Conservation (phyloP, 1,140 invertebrate genomes). For the Brachionus manjavacas region DNA sequence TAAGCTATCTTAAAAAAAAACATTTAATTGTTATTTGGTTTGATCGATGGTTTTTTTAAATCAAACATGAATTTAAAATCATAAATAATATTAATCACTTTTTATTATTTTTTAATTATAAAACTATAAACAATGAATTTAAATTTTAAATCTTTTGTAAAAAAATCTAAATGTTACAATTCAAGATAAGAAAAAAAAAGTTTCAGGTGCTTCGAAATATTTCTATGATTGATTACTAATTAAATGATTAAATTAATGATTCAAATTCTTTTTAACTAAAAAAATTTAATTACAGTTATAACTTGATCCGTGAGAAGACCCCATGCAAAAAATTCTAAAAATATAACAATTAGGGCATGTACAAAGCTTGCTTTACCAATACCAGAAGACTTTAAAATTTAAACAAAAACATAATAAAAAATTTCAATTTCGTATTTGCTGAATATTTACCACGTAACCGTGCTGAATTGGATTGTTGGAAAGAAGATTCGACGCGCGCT, state of each 20-base stretch:
- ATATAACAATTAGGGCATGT: slow-evolving; percentile 96
- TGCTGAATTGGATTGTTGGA: slow-evolving; percentile 15
- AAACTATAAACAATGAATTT: no score
- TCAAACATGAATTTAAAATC: no score
- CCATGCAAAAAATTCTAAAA: slow-evolving; percentile 99
- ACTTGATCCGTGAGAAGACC: slow-evolving; percentile 94
- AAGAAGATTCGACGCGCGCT: neutral
- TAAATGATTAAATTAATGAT: neutral
- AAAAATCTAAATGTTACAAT: neutral
- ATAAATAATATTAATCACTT: no score
- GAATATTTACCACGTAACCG: neutral
- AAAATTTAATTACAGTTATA: slow-evolving; percentile 71
- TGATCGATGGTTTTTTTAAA: no score
- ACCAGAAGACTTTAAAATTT: slow-evolving; percentile 6
- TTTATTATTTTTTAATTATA: no score
- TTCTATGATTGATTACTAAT: neutral
- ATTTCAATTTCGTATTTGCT: neutral
- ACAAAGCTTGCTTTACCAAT: slow-evolving; percentile 87
- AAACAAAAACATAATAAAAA: neutral
- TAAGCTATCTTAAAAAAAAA: no score
- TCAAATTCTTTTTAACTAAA: neutral
- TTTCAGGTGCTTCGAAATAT: no score
- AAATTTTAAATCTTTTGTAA: no score
- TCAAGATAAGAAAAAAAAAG: neutral
- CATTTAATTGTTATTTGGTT: no score